A percentile compares a stretch with the other conserved stretches of the same genome.
These are phyloP conservation scores for Catharus ustulatus DNA, from an alignment of 2,797 vertebrate species.

Conservation along the genomic window DNA sequence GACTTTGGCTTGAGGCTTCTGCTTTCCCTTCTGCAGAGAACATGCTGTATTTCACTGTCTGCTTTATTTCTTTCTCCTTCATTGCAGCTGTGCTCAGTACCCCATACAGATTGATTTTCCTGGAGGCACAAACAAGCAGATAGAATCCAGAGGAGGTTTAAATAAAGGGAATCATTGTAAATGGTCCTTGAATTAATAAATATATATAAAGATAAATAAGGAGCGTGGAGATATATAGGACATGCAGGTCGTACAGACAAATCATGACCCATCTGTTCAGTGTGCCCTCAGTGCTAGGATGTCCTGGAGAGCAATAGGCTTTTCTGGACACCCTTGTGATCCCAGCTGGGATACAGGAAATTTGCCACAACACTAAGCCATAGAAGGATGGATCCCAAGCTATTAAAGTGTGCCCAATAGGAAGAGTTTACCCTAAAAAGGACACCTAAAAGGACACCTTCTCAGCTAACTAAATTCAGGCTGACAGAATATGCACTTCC, in stretches of 20 bases:
- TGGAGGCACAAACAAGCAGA: slow-evolving; percentile 52
- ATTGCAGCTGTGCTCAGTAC: slow-evolving; percentile 22
- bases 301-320: not conserved
- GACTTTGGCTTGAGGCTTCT: slow-evolving; percentile 65
- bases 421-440: slow-evolving; percentile 12
- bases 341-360: not conserved
- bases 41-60: slow-evolving; percentile 27
- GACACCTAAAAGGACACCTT: slow-evolving; percentile 11
- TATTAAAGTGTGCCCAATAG: not conserved
- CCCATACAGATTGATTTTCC: slow-evolving; percentile 52
- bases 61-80: slow-evolving; percentile 61
- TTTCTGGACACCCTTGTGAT: not conserved
- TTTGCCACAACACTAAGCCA: not conserved
- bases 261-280: not conserved
- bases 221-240: slow-evolving; percentile 1
- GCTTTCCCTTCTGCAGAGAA: slow-evolving; percentile 36
- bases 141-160: slow-evolving; percentile 51
- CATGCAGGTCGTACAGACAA: not conserved
- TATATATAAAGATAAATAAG: slow-evolving; percentile 44
- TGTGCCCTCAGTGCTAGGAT: not conserved
- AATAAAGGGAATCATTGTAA: slow-evolving; percentile 45
- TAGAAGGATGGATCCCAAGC: not conserved
- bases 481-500: slow-evolving; percentile 8
- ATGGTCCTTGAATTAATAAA: slow-evolving; percentile 55
- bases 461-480: not conserved